Percentiles rank a stretch among this genome's conserved stretches.
These are phyloP conservation scores for Thomomys bottae DNA, from an alignment of 2,113 vertebrate species.

Conservation along the genomic window DNA sequence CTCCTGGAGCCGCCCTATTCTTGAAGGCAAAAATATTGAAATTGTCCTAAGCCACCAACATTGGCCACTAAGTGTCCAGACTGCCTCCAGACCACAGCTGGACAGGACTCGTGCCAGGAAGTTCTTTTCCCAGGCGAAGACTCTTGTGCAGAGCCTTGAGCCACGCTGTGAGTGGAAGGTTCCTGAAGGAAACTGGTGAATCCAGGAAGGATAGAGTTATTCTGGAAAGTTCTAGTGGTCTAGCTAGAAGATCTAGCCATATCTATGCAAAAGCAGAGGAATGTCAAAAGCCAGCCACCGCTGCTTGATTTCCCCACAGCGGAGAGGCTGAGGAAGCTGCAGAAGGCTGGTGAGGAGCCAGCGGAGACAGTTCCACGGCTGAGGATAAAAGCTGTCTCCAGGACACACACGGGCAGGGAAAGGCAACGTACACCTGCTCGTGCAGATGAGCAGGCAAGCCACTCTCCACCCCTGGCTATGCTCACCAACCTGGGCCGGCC, in stretches of 20 bases:
- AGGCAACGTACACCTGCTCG: fast-evolving
- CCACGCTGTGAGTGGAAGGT: not conserved
- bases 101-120: no score
- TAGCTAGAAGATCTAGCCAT: no score
- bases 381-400: not conserved
- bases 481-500: no score
- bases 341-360: not conserved
- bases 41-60: not conserved
- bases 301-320: not conserved
- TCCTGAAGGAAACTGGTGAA: not conserved
- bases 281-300: not conserved
- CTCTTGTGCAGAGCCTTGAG: no score
- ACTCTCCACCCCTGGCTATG: no score
- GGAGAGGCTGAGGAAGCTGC: not conserved
- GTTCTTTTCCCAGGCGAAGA: not conserved
- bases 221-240: not conserved
- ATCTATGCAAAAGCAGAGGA: no score
- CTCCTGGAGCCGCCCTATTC: not conserved
- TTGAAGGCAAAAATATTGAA: not conserved
- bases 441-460: not conserved
- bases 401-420: no score
- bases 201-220: not conserved
- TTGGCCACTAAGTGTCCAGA: not conserved
- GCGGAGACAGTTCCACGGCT: no score
- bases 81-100: no score